Base-by-base conservation (phyloP, 2,113 vertebrate species). In the Mola mola region DNA sequence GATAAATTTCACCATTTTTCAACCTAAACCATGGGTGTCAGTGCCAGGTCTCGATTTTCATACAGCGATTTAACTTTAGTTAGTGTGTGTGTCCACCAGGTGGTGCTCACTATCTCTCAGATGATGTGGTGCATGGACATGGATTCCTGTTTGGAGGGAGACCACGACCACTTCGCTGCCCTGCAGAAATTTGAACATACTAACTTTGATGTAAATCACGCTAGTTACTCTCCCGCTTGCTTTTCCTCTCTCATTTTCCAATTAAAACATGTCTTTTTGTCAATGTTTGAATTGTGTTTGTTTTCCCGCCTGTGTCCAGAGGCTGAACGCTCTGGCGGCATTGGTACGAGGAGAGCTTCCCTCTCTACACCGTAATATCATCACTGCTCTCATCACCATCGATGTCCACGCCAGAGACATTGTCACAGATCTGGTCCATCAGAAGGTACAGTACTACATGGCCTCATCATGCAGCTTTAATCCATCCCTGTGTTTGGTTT, bases 351-450 rank as follows among this genome's bases (percentile, higher is more conserved):
- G 92, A 22, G 84, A 72, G 13, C 91, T 96, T 56, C 90, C 91
- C 49, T 83, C 80, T 75, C 84, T 95, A 42, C 94, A 95, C 65
- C 91, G 93, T 58, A 91, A 92, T 67, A 94, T 94, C 60, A 84
- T 95, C 75, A 96, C 91, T 8, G 91, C 93, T 13, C 85, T 94
- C 40, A 94, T 95, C 81, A 96, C 93, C 26, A 88, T 86, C 26
- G 94, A 94, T 41, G 95, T 95, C 4, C 92, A 95, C 3, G 93
- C 94, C 38, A 93, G 93, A 82, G 93, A 94, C 62, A 93, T 95
- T 53, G 90, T 95, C 68, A 91, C 89, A 0, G 93, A 94, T 59
- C 86, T 95, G 3, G 87, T 94, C 19, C 56, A 42, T 29, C 75
- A 92, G 59, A 91, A 93, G 92, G 92, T 94, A 86, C 19, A 44